phyloP scores from a whole-genome alignment of 2,113 vertebrate species.

The Gambusia affinis region DNA sequence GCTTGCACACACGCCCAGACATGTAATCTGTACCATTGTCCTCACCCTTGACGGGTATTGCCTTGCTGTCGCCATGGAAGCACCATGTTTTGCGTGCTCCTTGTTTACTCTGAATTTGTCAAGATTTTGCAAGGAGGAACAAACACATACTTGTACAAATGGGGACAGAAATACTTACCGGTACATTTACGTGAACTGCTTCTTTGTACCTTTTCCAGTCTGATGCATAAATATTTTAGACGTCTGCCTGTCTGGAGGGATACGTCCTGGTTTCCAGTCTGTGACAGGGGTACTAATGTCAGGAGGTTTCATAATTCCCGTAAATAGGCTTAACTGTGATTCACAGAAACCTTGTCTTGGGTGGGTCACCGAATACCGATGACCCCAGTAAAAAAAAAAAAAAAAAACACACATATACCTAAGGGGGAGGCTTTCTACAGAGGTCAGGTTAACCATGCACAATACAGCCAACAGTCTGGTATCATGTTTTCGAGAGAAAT shows the following conservation, averaged over 20 bases:
- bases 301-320: neutral
- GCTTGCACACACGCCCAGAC: conserved; percentile 61
- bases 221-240: neutral
- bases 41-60: conserved; percentile 3
- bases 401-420: neutral
- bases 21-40: conserved; percentile 25
- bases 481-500: conserved; percentile 19
- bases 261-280: neutral
- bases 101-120: conserved; percentile 1
- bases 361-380: neutral
- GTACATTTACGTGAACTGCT: neutral
- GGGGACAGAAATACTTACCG: neutral
- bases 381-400: neutral
- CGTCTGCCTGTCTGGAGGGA: neutral
- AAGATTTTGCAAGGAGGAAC: neutral
- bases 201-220: neutral
- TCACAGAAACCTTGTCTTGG: neutral
- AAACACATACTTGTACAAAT: neutral
- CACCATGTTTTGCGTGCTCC: neutral
- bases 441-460: neutral
- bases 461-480: neutral
- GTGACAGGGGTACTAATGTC: neutral
- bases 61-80: neutral
- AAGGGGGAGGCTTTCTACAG: neutral
- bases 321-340: conserved; percentile 5